Base-by-base conservation (phyloP, 2,888 invertebrate species). In the Eupithecia dodoneata region DNA sequence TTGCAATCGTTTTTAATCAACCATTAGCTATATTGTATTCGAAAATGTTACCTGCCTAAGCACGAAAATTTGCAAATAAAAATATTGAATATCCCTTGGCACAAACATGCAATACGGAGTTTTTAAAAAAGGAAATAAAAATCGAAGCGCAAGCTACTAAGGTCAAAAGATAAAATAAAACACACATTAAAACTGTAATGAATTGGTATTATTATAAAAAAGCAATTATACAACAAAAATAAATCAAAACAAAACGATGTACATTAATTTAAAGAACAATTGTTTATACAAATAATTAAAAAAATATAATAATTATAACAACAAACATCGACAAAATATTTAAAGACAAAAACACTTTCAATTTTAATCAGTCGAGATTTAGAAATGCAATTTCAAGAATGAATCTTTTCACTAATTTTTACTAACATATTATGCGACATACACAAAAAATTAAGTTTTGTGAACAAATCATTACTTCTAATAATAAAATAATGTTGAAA, bases 201-300 rank as follows among this genome's bases (percentile, higher is more conserved):
- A 96, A 96, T 95, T 96, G 96, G 96, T 96, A 96, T 96, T 96
- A 96, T 96, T 96, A 93, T 93, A 96, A 96, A 96, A 96, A 96
- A 96, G 96, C 96, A 96, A 96, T 95, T 96, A 96, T 96, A 96
- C 96, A 96, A 96, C 96, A 96, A 96, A 96, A 96, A 96, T 96
- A 96, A 96, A 96, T 96, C 96, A 96, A 96, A 96, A 96, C 96
- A 96, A 96, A 96, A 96, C 96, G 96, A 96, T 96, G 96, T 96
- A 96, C 96, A 96, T 96, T 96, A 96, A 96, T 96, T 96, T 96
- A 96, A 96, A 96, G 96, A 96, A 96, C 96, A 96, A 96, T 96
- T 96, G 96, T 96, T 96, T 96, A 96, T 96, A 96, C 96, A 96
- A 96, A 96, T 96, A 96, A 96, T 96, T 96, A 96, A 96, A 96